Percentiles rank a stretch among this genome's conserved stretches.
phyloP scores from a whole-genome alignment of 1,140 invertebrate species.

The Zelostemma sp. region DNA sequence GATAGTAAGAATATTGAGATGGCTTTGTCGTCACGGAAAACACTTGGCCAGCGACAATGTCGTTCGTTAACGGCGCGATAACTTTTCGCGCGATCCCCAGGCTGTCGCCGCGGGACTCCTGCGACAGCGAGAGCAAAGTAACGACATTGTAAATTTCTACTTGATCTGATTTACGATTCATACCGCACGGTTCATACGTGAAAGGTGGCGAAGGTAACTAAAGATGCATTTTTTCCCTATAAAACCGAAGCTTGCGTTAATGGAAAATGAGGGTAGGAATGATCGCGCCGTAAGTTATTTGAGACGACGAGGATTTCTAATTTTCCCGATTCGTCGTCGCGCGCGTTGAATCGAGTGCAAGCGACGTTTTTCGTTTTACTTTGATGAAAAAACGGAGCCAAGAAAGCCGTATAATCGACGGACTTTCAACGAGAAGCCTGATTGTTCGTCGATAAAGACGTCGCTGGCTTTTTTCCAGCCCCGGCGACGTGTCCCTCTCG shows the following conservation, averaged over 20 bases:
- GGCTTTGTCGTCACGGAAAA: constrained; percentile 2
- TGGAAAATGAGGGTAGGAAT: neutral
- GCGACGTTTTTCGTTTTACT: neutral
- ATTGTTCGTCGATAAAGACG: constrained; percentile 49
- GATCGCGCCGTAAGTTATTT: neutral
- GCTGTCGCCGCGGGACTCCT: constrained; percentile 11
- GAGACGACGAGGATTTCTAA: no score
- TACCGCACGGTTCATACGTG: neutral
- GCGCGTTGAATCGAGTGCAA: no score
- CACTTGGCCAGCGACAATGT: constrained; percentile 20
- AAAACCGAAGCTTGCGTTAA: neutral
- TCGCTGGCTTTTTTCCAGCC: constrained; percentile 31
- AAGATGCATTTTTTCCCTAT: constrained; percentile 3
- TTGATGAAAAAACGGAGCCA: neutral
- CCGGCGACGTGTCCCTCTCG: constrained; percentile 19
- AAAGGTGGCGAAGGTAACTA: constrained; percentile 11
- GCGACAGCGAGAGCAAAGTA: constrained; percentile 20
- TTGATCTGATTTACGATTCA: constrained; percentile 38
- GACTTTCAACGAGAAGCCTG: constrained; percentile 5
- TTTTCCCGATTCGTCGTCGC: no score
- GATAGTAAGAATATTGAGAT: constrained; percentile 31
- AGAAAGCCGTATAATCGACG: neutral
- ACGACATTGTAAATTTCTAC: constrained; percentile 49
- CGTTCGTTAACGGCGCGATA: constrained; percentile 27
- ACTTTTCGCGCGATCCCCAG: constrained; percentile 17